A percentile compares a stretch with the other conserved stretches of the same genome.
Evolutionary conservation across 1,140 invertebrate genomes (phyloP).

Genomic region (Zaprionus ornatus): DNA sequence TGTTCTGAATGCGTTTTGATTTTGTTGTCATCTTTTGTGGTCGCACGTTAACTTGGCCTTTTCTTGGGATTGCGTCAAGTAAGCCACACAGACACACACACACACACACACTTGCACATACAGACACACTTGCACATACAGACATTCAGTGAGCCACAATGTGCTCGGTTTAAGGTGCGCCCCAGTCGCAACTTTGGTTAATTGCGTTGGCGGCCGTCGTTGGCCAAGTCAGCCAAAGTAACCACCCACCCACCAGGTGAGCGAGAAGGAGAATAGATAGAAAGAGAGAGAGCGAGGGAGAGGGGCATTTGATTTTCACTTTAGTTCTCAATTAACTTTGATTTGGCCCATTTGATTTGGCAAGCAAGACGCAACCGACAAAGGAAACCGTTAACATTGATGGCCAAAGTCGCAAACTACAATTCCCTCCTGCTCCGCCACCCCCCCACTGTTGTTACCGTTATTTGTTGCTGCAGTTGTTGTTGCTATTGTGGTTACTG

Average conservation of each 20-base stretch:
- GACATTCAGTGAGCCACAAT: not conserved
- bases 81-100: slow-evolving; percentile 46
- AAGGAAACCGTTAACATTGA: slow-evolving; percentile 69
- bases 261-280: not conserved
- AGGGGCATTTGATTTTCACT: slow-evolving; percentile 74
- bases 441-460: slow-evolving; percentile 21
- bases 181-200: slow-evolving; percentile 72
- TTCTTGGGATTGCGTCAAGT: slow-evolving; percentile 69
- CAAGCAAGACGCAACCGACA: slow-evolving; percentile 31
- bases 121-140: slow-evolving; percentile 23
- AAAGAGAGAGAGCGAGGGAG: not conserved
- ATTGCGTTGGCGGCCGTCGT: slow-evolving; percentile 67
- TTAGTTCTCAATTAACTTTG: slow-evolving; percentile 81
- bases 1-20: slow-evolving; percentile 61
- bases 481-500: not conserved
- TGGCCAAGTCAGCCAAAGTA: slow-evolving; percentile 41
- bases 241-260: slow-evolving; percentile 14
- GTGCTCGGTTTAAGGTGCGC: slow-evolving; percentile 65
- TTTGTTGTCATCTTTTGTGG: slow-evolving; percentile 68
- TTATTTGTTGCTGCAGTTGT: not conserved
- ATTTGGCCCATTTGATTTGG: slow-evolving; percentile 78
- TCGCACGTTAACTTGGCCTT: slow-evolving; percentile 25
- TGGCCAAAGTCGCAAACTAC: slow-evolving; percentile 36
- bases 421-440: slow-evolving; percentile 1
- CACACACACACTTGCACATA: slow-evolving; percentile 19